phyloP scores from a whole-genome alignment of 2,888 invertebrate genomes.

The Brenthis ino region DNA sequence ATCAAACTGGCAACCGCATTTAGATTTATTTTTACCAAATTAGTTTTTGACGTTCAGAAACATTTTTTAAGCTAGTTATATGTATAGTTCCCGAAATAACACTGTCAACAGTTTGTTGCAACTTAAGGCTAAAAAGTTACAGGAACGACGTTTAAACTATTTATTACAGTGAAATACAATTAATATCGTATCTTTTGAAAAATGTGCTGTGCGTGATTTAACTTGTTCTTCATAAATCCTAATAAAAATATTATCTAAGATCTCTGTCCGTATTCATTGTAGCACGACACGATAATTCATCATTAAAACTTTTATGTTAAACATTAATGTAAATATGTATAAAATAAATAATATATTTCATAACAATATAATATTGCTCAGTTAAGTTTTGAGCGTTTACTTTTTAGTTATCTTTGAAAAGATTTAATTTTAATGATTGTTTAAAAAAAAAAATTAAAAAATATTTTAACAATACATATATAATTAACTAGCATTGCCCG shows the following conservation, averaged over 20 bases:
- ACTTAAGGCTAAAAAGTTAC: constrained; percentile 71
- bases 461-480: constrained; percentile 3
- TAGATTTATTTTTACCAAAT: constrained; percentile 55
- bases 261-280: constrained; percentile 12
- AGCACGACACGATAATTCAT: too few relatives aligned
- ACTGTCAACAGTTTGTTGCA: constrained; percentile 62
- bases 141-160: constrained; percentile 46
- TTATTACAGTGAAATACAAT: constrained; percentile 64
- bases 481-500: too few relatives aligned
- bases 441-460: neutral
- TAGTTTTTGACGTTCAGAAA: constrained; percentile 67
- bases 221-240: constrained; percentile 65
- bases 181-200: constrained; percentile 53
- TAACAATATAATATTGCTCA: too few relatives aligned
- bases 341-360: too few relatives aligned
- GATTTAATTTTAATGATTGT: too few relatives aligned
- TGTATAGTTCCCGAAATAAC: constrained; percentile 60
- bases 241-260: constrained; percentile 57
- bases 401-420: too few relatives aligned
- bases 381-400: too few relatives aligned
- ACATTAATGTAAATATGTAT: too few relatives aligned
- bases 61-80: constrained; percentile 62
- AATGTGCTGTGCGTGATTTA: constrained; percentile 62
- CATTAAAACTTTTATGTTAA: too few relatives aligned
- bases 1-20: constrained; percentile 42